Evolutionary conservation across 2,797 vertebrate species (phyloP).

Genomic region (Anguilla anguilla): DNA sequence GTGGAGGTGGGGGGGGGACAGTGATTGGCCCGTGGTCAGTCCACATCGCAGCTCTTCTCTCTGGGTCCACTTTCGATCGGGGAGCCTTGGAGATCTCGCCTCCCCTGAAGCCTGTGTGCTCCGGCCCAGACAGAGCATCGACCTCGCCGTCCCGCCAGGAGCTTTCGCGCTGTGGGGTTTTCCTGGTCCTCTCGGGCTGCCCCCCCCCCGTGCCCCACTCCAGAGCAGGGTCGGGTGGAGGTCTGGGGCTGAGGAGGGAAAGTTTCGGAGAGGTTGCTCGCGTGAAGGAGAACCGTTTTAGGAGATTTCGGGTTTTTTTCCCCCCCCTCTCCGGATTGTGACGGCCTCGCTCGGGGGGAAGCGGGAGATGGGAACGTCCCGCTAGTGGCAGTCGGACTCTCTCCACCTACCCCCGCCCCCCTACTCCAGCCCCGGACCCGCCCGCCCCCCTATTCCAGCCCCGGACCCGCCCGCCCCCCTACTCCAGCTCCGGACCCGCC

Average conservation of each 20-base stretch:
- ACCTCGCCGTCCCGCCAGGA: no score
- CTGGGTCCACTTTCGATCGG: conserved; percentile 63
- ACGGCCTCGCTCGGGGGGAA: not conserved
- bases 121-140: conserved; percentile 54
- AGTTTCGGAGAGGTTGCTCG: not conserved
- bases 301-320: not conserved
- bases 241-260: not conserved
- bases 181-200: not conserved
- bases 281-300: not conserved
- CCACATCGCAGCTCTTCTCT: conserved; percentile 52
- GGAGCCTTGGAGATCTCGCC: conserved; percentile 59
- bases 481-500: not conserved
- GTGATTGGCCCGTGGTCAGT: conserved; percentile 72
- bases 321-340: not conserved
- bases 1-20: conserved; percentile 47
- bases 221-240: not conserved
- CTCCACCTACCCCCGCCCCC: not conserved
- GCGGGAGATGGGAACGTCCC: not conserved
- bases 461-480: not conserved
- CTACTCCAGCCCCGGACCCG: not conserved
- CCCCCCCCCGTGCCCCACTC: no score
- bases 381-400: not conserved
- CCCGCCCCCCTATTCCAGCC: no score
- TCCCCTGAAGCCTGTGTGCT: conserved; percentile 61
- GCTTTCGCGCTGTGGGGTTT: no score